Evolutionary conservation across 2,888 invertebrate species (phyloP), one percentile per base, ranked within the genome.

Genomic region (Agonum fuliginosum): DNA sequence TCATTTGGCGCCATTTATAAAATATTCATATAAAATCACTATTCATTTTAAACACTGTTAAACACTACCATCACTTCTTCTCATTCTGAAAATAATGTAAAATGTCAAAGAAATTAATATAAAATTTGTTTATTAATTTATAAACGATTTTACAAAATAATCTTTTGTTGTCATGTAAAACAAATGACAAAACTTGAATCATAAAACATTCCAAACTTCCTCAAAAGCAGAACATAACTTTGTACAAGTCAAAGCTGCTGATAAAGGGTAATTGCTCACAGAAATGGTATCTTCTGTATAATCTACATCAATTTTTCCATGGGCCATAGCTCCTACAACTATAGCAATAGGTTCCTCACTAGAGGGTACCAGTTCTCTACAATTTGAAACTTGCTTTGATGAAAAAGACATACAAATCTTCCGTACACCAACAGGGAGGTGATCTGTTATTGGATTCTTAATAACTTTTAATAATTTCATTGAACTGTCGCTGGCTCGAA

Each of bases 311-410:
- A 99, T 93, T 87, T 94, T 95, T 74, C 99, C 99, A 87, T 98
- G 97, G 0, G 99, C 99, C 94, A 99, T 98, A 1, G 99, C 97
- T 43, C 99, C 99, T 78, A 99, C 89, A 1, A 98, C 93, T 81
- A 99, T 89, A 0, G 94, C 97, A 77, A 98, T 90, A 0, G 98
- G 97, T 78, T 92, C 91, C 80, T 97, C 94, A 65, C 90, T 89
- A 12, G 88, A 87, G 0, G 95, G 95, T 5, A 96, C 95, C 34
- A 98, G 85, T 46, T 96, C 95, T 78, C 91, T 88, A 72, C 95
- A 93, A 81, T 93, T 91, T 62, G 87, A 83, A 0, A 92, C 86
- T 80, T 93, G 90, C 81, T 93, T 93, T 0, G 96, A 93, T 80
- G 94, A 93, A 86, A 95, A 98, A 5, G 98, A 97, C 90, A 96